A percentile compares a stretch with the other conserved stretches of the same genome.
Conservation (phyloP, 2,888 invertebrate genomes). For the Lacanobia oleracea region DNA sequence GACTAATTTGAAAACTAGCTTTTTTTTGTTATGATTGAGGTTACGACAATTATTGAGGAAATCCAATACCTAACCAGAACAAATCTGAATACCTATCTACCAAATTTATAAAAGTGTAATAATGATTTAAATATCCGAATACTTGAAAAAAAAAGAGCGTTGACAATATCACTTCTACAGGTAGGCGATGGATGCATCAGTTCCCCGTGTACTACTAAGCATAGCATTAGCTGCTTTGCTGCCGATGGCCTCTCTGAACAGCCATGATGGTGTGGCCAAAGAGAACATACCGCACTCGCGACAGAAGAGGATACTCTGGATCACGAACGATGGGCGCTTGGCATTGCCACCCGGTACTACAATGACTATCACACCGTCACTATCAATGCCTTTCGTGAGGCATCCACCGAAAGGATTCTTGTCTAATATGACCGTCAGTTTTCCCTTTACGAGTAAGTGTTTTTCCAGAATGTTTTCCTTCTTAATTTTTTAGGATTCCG, state of each 20-base stretch:
- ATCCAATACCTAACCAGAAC: not conserved
- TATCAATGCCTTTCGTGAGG: conserved; percentile 95
- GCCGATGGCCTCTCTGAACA: conserved; percentile 83
- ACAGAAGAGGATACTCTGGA: conserved; percentile 95
- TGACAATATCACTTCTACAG: conserved; percentile 64
- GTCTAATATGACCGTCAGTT: conserved; percentile 95
- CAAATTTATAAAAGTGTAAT: not conserved
- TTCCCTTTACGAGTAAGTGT: conserved; percentile 95
- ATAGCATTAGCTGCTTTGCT: conserved; percentile 86
- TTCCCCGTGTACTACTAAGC: conserved; percentile 85
- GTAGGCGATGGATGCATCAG: conserved; percentile 84
- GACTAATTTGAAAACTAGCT: conserved; percentile 1
- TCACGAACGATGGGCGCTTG: conserved; percentile 95
- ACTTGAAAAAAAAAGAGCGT: not conserved
- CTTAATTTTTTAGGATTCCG: not conserved
- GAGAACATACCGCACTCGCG: conserved; percentile 92
- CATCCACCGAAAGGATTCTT: conserved; percentile 96
- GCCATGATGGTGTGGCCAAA: conserved; percentile 78
- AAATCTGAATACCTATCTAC: not conserved
- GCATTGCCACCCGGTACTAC: conserved; percentile 96
- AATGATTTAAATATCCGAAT: not conserved
- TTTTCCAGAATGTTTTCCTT: not conserved
- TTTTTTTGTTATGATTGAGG: not conserved
- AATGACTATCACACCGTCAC: conserved; percentile 94
- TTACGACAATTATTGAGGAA: not conserved